Percentiles rank a stretch among this genome's conserved stretches.
phyloP scores from a whole-genome alignment of 64 coral and sea anemone genomes.

The Stichodactyla mertensii region DNA sequence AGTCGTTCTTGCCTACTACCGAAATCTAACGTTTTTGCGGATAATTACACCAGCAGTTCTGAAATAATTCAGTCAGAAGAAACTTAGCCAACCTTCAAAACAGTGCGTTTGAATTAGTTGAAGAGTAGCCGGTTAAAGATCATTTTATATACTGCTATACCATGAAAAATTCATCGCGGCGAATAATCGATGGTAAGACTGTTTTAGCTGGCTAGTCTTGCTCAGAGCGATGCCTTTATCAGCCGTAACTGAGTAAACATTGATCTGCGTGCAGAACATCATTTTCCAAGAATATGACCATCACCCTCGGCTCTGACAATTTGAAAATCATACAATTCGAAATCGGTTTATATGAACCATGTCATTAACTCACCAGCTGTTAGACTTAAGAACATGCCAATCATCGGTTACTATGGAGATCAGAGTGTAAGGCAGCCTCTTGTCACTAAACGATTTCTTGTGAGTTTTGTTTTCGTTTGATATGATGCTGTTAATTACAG shows the following conservation, averaged over 20 bases:
- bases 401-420: neutral
- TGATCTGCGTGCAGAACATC: neutral
- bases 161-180: neutral
- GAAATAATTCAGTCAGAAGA: neutral
- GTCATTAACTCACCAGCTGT: constrained; percentile 17
- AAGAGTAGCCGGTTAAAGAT: neutral
- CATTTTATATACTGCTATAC: neutral
- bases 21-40: neutral
- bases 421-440: neutral
- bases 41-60: neutral
- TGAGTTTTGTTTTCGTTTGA: neutral
- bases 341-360: constrained; percentile 22
- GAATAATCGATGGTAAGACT: neutral
- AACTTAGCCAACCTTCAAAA: neutral
- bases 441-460: neutral
- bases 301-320: neutral
- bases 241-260: neutral
- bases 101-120: neutral
- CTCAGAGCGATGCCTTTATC: neutral
- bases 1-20: neutral
- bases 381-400: neutral
- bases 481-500: neutral
- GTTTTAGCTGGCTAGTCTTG: neutral
- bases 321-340: constrained; percentile 15
- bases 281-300: neutral